phyloP scores from a whole-genome alignment of 2,888 invertebrate species.

The Mythimna ferrago region DNA sequence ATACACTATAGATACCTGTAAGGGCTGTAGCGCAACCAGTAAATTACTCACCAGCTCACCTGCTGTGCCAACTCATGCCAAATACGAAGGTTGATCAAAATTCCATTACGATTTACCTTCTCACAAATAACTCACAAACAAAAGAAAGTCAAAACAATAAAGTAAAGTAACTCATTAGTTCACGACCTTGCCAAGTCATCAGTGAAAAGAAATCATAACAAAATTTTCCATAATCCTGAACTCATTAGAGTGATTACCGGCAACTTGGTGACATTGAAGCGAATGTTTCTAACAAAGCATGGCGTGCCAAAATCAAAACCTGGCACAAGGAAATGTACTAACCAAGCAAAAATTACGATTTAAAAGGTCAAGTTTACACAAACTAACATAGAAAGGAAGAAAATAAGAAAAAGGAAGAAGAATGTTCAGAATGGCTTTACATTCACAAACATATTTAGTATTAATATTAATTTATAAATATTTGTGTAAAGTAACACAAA shows the following conservation, averaged over 20 bases:
- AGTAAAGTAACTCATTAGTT: slow-evolving; percentile 20
- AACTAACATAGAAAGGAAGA: not conserved
- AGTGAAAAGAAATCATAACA: slow-evolving; percentile 36
- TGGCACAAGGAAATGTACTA: not conserved
- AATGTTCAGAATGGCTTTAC: too few species aligned
- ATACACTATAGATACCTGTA: too few species aligned
- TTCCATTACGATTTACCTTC: not conserved
- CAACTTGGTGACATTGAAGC: slow-evolving; percentile 49
- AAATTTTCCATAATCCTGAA: slow-evolving; percentile 18
- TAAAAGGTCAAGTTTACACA: slow-evolving; percentile 32
- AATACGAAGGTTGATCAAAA: not conserved
- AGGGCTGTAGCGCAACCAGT: too few species aligned
- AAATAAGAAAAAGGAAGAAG: too few species aligned
- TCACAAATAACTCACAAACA: not conserved
- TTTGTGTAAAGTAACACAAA: too few species aligned
- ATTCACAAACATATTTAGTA: too few species aligned
- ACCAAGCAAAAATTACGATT: not conserved
- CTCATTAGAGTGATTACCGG: slow-evolving; percentile 38
- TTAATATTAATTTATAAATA: too few species aligned
- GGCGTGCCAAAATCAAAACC: slow-evolving; percentile 44
- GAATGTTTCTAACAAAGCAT: slow-evolving; percentile 36
- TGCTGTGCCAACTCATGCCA: too few species aligned
- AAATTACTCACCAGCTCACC: too few species aligned
- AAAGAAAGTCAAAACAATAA: not conserved
- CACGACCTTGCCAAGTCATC: slow-evolving; percentile 23